A percentile compares a stretch with the other conserved stretches of the same genome.
phyloP scores from a whole-genome alignment of 2,797 vertebrate genomes.

The Hybognathus amarus region DNA sequence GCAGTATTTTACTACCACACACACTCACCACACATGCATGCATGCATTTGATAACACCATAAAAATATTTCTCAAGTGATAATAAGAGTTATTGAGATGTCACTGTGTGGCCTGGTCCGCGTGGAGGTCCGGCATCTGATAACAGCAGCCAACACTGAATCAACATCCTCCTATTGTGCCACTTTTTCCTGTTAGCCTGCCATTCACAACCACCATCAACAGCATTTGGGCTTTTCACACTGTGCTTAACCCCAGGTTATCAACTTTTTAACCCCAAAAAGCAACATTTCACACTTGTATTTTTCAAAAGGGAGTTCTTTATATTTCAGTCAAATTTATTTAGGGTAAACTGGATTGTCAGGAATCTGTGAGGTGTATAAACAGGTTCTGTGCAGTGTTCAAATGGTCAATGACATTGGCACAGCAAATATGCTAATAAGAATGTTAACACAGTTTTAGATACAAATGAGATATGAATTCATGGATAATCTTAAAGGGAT shows the following conservation, averaged over 20 bases:
- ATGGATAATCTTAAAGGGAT: neutral
- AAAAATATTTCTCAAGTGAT: constrained; percentile 8
- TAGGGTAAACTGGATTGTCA: neutral
- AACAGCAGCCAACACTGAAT: constrained; percentile 24
- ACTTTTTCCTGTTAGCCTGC: constrained; percentile 44
- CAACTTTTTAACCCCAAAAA: neutral
- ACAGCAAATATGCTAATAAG: neutral
- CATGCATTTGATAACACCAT: neutral
- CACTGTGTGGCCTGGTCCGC: neutral
- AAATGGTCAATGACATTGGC: neutral
- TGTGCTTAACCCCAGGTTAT: neutral
- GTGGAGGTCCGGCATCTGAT: constrained; percentile 15
- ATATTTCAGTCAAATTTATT: neutral
- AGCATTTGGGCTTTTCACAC: constrained; percentile 1
- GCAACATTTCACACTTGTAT: neutral
- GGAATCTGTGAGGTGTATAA: neutral
- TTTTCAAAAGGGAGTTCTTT: neutral
- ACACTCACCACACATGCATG: constrained; percentile 5
- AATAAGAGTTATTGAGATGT: neutral
- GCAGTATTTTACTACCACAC: neutral
- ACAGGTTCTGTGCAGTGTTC: neutral
- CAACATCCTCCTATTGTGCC: constrained; percentile 56
- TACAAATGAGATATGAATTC: neutral
- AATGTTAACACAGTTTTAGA: neutral
- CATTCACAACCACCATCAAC: constrained; percentile 25